phyloP scores from a whole-genome alignment of 2,113 vertebrate genomes.

The Lanius collurio region DNA sequence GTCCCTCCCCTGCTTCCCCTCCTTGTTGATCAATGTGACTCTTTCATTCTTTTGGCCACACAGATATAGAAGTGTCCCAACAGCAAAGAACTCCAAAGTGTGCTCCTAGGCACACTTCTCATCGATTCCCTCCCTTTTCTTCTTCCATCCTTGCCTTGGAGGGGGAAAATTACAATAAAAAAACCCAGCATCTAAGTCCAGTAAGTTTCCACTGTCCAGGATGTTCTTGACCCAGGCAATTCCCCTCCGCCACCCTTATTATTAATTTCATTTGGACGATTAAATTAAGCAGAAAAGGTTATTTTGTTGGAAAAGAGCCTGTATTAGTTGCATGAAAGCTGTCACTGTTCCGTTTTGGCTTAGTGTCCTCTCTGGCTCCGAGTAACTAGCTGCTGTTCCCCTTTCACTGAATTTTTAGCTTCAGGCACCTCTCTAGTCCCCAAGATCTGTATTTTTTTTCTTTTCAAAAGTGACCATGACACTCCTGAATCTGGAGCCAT shows the following conservation, averaged over 20 bases:
- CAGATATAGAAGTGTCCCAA: background rate
- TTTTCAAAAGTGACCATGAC: background rate
- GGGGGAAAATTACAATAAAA: background rate
- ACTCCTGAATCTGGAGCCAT: background rate
- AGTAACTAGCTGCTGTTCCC: background rate
- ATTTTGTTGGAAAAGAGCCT: constrained; percentile 55
- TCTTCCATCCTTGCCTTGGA: background rate
- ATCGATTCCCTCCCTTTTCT: background rate
- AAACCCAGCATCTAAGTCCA: background rate
- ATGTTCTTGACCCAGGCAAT: constrained; percentile 20
- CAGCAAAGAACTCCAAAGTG: background rate
- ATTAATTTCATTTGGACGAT: constrained; percentile 38
- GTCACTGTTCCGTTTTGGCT: constrained; percentile 58
- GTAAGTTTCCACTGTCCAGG: constrained; percentile 1
- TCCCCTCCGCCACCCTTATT: background rate
- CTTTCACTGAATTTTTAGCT: constrained; percentile 15
- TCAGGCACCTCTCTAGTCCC: constrained; percentile 1
- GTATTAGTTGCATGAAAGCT: constrained; percentile 50
- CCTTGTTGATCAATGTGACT: background rate
- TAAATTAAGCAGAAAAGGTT: constrained; percentile 56
- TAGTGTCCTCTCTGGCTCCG: background rate
- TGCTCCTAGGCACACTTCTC: background rate
- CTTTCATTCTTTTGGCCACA: background rate
- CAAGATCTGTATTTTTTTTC: background rate
- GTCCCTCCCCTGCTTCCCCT: background rate